Conservation (phyloP, 2,797 vertebrate genomes). For the Labroides dimidiatus region DNA sequence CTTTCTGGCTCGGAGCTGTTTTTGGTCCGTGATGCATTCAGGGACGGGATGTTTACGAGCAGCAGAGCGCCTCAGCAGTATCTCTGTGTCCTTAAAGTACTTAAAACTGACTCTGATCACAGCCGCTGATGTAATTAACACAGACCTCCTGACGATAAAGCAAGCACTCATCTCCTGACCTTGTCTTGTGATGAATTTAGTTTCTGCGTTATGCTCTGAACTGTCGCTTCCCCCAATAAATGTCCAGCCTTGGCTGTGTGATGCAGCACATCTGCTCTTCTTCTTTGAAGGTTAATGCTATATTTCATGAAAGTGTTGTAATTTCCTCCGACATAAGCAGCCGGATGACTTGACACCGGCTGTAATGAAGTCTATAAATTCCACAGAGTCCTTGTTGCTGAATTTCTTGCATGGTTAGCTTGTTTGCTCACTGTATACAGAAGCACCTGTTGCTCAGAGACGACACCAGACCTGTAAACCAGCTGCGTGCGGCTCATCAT, state of each 20-base stretch:
- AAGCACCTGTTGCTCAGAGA: no score
- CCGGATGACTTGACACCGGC: no score
- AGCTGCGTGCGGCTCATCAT: no score
- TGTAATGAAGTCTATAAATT: background rate
- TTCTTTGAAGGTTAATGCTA: slow-evolving; percentile 16
- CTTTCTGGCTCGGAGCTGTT: no score
- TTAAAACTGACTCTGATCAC: background rate
- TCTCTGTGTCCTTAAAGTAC: background rate
- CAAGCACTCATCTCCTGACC: background rate
- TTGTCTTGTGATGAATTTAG: slow-evolving; percentile 4
- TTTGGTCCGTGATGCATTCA: background rate
- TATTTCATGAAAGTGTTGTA: background rate
- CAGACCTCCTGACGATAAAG: slow-evolving; percentile 1
- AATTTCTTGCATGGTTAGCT: no score
- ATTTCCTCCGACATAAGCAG: background rate
- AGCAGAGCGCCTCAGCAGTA: background rate
- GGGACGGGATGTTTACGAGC: no score
- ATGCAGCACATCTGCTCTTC: background rate
- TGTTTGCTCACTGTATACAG: no score
- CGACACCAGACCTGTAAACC: no score
- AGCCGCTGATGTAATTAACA: background rate
- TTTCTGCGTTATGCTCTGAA: background rate
- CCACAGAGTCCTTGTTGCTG: background rate
- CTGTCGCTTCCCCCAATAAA: background rate
- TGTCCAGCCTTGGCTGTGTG: slow-evolving; percentile 1